Evolutionary conservation across 1,140 invertebrate genomes (phyloP).

Genomic region (Brachystomella parvula): DNA sequence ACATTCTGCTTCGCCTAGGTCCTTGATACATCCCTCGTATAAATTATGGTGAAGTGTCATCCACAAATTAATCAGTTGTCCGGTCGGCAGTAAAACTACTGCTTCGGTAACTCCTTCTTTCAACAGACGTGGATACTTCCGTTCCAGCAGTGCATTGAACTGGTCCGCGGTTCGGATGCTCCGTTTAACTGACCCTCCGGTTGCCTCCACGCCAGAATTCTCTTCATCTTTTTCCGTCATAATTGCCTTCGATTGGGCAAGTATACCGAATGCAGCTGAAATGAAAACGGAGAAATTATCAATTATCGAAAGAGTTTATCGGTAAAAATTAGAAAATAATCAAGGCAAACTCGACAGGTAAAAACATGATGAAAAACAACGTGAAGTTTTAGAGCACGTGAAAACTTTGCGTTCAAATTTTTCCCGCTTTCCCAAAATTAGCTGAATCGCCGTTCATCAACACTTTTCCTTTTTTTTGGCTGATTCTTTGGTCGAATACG

Average conservation of each 20-base stretch:
- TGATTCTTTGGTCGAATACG: too few species aligned
- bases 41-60: constrained; percentile 33
- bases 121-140: background rate
- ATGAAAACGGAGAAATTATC: too few species aligned
- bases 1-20: background rate
- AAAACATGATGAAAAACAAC: too few species aligned
- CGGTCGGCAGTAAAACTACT: constrained; percentile 22
- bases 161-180: background rate
- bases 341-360: too few species aligned
- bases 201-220: constrained; percentile 1
- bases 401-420: too few species aligned
- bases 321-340: too few species aligned
- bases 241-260: background rate
- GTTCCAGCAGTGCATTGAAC: background rate
- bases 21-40: constrained; percentile 27
- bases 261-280: background rate
- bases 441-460: too few species aligned
- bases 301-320: too few species aligned
- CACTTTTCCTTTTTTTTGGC: too few species aligned
- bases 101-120: constrained; percentile 16
- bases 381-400: too few species aligned
- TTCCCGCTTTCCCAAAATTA: too few species aligned
- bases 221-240: background rate
- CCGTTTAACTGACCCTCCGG: too few species aligned
- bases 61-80: constrained; percentile 34